Evolutionary conservation across 2,797 vertebrate species (phyloP), one percentile per base, ranked within the genome.

Genomic region (Spatula clypeata): DNA sequence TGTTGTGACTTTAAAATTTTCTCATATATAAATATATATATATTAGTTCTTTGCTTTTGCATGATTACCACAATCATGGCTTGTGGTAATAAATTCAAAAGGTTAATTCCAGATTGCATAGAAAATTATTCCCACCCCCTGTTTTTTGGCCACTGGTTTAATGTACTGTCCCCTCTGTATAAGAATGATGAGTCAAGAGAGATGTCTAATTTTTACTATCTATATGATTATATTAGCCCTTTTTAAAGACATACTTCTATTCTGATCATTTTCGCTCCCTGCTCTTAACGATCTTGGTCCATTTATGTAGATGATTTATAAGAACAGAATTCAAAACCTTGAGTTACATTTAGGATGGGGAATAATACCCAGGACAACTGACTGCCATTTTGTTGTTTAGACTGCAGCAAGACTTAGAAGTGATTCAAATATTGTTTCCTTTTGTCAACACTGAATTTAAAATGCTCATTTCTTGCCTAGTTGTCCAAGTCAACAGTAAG

Each of bases 21-120:
- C 40, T 93, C 9, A 38, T 1, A 0, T 1, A 0, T 9, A 2
- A 26, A 42, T 1, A 0, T 1, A 0, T 9, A 21, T 38, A 21
- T 79, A 72, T 51, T 89, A 36, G 54, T 76, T 62, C 6, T 83
- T 80, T 77, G 6, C 26, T 42, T 42, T 42, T 42, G 40, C 40
- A 42, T 16, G 40, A 42, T 42, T 16, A 42, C 40, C 64, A 17
- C 19, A 44, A 10, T 73, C 42, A 53, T 72, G 14, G 5, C 7
- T 86, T 74, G 18, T n/a, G 36, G 12, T 13, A 81, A 4, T 54
- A 40, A 86, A 79, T 61, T 90, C 24, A 55, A 38, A 76, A 76
- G 6, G 14, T 61, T 58, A 66, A 74, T 73, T 83, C 38, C n/a
- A 16, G 9, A 54, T 54, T 74, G 4, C 15, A 36, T 23, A 54